Base-by-base conservation (phyloP, 2,113 vertebrate species). In the Nettapus auritus region DNA sequence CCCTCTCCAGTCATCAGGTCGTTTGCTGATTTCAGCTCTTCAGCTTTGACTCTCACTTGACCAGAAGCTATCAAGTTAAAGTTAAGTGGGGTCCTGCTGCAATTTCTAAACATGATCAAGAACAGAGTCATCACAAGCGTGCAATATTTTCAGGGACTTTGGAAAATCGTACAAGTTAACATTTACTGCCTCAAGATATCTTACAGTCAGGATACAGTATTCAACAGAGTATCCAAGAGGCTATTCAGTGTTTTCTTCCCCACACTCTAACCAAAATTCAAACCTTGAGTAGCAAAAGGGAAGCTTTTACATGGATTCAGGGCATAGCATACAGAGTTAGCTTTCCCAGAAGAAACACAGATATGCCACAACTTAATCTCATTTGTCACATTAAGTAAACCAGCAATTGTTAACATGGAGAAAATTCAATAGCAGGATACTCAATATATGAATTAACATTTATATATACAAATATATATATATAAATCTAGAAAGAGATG, bases 61-160 rank as follows among this genome's bases (percentile, higher is more conserved):
- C 13, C 52, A 74, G 34, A 38, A 86, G 18, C 26, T 31, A 74
- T 3, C 55, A 74, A 68, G 13, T 60, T 59, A 71, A 82, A 63
- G 52, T 42, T 40, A 5, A 2, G 1, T 1, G n/a, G 26, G 28
- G 3, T 56, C 36, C 74, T 48, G 29, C 46, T 6, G 60, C 0
- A 1, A 29, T 29, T 92, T 66, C 46, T 73, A 68, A 64, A 70
- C 0, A 1, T 6, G 8, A 52, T 40, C 62, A n/a, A 86, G 25
- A 25, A 73, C 25, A 26, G n/a, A 34, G n/a, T 40, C 66, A 46
- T 46, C 68, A n/a, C 0, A 29, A 26, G 11, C 13, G 6, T 44
- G 28, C 9, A 28, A 31, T 28, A 66, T 36, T 53, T 89, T 48
- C 60, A 57, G 29, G 9, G 29, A 7, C 38, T 81, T 44, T 60